A percentile compares a stretch with the other conserved stretches of the same genome.
Evolutionary conservation across 2,888 invertebrate species (phyloP).

Genomic region (Agriotes lineatus): DNA sequence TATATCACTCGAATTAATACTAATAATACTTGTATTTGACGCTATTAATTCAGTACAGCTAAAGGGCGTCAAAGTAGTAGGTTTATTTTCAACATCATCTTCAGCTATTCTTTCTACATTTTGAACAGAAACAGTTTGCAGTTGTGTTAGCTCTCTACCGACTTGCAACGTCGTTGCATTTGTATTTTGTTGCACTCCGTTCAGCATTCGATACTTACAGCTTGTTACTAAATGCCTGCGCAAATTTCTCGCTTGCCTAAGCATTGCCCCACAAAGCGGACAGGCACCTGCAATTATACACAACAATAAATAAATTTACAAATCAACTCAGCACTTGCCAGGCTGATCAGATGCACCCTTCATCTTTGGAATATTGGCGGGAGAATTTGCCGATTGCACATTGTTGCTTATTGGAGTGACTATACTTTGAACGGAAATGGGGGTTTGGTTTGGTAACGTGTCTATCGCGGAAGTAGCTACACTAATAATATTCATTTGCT

Average conservation of each 20-base stretch:
- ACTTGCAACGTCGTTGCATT: constrained; percentile 29
- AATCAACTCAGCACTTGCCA: constrained; percentile 50
- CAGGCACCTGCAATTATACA: constrained; percentile 63
- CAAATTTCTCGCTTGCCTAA: constrained; percentile 72
- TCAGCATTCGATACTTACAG: constrained; percentile 48
- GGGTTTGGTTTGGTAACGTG: constrained; percentile 30
- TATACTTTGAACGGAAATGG: constrained; percentile 38
- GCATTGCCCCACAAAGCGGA: constrained; percentile 72
- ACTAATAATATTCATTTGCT: constrained; percentile 41
- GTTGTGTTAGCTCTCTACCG: constrained; percentile 43
- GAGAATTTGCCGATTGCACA: background rate
- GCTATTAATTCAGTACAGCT: constrained; percentile 46
- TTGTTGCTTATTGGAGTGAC: constrained; percentile 26
- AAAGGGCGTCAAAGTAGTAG: constrained; percentile 46
- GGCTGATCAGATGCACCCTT: constrained; percentile 74
- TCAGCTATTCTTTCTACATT: too few relatives aligned
- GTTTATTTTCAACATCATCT: constrained; percentile 46
- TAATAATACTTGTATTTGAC: constrained; percentile 20
- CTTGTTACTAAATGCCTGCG: constrained; percentile 68
- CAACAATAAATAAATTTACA: too few relatives aligned
- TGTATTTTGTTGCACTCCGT: constrained; percentile 26
- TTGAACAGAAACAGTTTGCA: constrained; percentile 45
- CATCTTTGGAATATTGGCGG: constrained; percentile 60
- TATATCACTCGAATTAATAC: constrained; percentile 3
- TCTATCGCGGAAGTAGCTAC: constrained; percentile 39